Percentiles rank a stretch among this genome's conserved stretches.
Conservation (phyloP, 2,888 invertebrate species). For the Pseudanteris insignis region DNA sequence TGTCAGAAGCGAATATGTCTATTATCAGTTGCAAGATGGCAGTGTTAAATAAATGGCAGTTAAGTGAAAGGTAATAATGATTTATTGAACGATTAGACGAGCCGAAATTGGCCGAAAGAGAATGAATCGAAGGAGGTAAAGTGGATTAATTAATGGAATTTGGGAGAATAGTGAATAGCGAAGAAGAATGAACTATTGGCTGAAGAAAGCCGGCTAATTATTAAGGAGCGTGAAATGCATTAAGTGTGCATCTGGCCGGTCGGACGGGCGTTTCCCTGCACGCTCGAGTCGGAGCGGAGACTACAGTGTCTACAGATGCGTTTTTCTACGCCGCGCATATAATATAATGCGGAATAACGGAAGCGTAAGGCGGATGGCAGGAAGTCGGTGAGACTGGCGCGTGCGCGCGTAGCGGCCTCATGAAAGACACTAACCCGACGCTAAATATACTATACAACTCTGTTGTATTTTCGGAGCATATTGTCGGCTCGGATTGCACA, state of each 20-base stretch:
- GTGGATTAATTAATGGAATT: slow-evolving; percentile 9
- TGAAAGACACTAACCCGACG: slow-evolving; percentile 50
- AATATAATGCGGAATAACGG: slow-evolving; percentile 60
- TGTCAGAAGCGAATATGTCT: too few species aligned
- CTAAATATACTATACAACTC: slow-evolving; percentile 50
- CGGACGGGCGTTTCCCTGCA: slow-evolving; percentile 21
- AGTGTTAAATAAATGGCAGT: too few species aligned
- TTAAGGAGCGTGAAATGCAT: slow-evolving; percentile 32
- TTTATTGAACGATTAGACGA: too few species aligned
- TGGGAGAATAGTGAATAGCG: slow-evolving; percentile 4
- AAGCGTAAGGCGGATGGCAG: slow-evolving; percentile 63
- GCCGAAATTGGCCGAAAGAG: too few species aligned
- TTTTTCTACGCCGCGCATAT: slow-evolving; percentile 49
- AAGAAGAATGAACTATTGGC: slow-evolving; percentile 8
- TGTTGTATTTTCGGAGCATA: slow-evolving; percentile 54
- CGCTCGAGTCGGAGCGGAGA: slow-evolving; percentile 44
- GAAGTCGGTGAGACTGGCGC: slow-evolving; percentile 65
- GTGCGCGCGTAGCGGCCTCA: slow-evolving; percentile 56
- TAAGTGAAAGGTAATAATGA: too few species aligned
- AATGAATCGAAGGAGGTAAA: too few species aligned
- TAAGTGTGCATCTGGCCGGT: slow-evolving; percentile 29
- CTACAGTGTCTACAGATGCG: slow-evolving; percentile 48
- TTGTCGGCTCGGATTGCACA: slow-evolving; percentile 57
- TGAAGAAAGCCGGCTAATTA: slow-evolving; percentile 30
- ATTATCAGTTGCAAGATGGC: too few species aligned